Evolutionary conservation across 2,113 vertebrate genomes (phyloP).

Genomic region (Pica pica): DNA sequence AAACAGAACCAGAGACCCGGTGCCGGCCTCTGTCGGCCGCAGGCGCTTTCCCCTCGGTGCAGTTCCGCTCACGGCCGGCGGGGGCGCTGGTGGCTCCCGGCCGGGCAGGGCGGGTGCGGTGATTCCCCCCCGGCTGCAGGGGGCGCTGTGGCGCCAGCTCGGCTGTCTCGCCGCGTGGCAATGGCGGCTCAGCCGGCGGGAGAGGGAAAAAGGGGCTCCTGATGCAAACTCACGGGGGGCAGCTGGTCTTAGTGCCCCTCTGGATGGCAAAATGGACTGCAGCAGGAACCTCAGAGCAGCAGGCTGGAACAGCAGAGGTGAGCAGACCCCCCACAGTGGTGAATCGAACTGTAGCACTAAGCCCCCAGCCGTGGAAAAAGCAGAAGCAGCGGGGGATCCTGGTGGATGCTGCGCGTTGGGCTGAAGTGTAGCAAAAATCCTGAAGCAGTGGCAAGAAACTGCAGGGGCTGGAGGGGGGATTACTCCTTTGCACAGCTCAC

Average conservation of each 20-base stretch:
- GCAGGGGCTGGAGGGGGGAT: neutral
- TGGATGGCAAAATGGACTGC: neutral
- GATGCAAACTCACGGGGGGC: neutral
- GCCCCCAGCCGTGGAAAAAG: neutral
- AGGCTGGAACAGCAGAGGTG: neutral
- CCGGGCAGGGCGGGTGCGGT: neutral
- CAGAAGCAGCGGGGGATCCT: neutral
- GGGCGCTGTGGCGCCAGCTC: neutral
- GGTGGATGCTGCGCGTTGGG: neutral
- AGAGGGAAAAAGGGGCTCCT: neutral
- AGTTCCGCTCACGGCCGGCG: neutral
- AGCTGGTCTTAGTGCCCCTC: neutral
- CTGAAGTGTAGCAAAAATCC: neutral
- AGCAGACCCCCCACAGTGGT: too few relatives aligned
- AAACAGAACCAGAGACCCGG: neutral
- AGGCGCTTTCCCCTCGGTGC: neutral
- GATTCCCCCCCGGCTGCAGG: neutral
- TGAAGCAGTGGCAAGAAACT: neutral
- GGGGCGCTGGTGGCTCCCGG: neutral
- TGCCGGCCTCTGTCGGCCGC: neutral
- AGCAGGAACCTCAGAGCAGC: neutral
- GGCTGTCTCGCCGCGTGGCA: fast-evolving
- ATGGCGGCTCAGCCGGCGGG: neutral
- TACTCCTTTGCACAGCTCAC: neutral
- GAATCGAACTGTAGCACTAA: neutral